phyloP scores from a whole-genome alignment of 2,113 vertebrate genomes.

The Aplodontia rufa region DNA sequence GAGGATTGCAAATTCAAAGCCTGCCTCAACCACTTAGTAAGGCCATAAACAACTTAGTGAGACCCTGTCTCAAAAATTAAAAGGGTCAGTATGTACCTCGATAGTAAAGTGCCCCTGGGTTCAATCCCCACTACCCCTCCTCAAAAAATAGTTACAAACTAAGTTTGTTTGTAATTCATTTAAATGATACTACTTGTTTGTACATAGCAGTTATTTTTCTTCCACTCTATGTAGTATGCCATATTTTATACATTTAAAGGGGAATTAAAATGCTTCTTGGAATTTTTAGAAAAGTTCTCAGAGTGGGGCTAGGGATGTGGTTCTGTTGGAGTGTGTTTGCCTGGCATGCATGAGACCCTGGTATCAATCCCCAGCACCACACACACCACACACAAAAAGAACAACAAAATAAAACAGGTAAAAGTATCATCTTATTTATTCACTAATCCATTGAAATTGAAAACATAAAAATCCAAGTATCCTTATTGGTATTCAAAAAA shows the following conservation, averaged over 20 bases:
- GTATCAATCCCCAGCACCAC: too few relatives aligned
- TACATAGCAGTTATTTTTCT: neutral
- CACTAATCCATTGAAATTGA: neutral
- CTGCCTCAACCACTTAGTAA: too few relatives aligned
- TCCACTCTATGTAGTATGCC: neutral
- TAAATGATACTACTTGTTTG: neutral
- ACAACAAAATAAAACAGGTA: neutral
- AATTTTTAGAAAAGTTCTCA: neutral
- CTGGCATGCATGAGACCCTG: too few relatives aligned
- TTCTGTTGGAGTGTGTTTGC: too few relatives aligned
- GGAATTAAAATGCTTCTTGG: slow-evolving; percentile 29
- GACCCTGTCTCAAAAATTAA: too few relatives aligned
- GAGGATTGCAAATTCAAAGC: too few relatives aligned
- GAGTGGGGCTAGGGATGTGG: too few relatives aligned
- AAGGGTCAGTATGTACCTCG: too few relatives aligned
- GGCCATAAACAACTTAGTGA: too few relatives aligned
- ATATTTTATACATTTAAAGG: neutral
- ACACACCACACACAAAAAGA: too few relatives aligned
- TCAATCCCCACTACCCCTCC: too few relatives aligned
- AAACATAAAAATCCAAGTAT: neutral
- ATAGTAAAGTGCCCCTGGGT: too few relatives aligned
- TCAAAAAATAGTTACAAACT: neutral
- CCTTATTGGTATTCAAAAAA: neutral
- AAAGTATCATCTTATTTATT: slow-evolving; percentile 12
- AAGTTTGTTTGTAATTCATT: slow-evolving; percentile 29